Conservation (phyloP, 2,113 vertebrate species). For the Cryptomyrus ogoouensis region DNA sequence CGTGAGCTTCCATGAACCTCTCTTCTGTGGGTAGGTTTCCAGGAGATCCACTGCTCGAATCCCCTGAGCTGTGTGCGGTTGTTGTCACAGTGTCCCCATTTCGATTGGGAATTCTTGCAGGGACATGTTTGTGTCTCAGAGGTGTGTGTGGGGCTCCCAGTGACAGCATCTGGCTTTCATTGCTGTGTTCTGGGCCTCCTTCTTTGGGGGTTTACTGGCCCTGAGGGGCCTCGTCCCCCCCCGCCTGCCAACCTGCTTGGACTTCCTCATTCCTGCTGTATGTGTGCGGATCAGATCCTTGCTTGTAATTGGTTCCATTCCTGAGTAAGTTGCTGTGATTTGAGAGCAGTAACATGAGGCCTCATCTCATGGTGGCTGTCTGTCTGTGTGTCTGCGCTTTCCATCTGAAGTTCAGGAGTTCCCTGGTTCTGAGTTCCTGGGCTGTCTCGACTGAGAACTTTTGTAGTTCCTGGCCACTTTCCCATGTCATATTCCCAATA, state of each 20-base stretch:
- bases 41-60: background rate
- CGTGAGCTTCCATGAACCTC: background rate
- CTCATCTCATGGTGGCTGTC: background rate
- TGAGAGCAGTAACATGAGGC: background rate
- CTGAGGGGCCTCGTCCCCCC: background rate
- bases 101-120: background rate
- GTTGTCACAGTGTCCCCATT: background rate
- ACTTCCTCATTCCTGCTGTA: background rate
- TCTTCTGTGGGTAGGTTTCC: background rate
- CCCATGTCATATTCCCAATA: background rate
- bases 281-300: background rate
- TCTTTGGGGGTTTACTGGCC: background rate
- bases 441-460: background rate
- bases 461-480: background rate
- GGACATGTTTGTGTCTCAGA: background rate
- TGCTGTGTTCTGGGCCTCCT: background rate
- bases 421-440: background rate
- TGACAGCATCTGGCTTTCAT: background rate
- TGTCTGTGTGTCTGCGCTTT: background rate
- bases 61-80: background rate
- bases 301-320: conserved; percentile 24
- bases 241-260: background rate
- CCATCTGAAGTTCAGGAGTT: background rate
- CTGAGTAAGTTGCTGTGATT: background rate
- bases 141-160: background rate